A percentile compares a stretch with the other conserved stretches of the same genome.
Conservation (phyloP, 2,888 invertebrate genomes). For the Thera obeliscata region DNA sequence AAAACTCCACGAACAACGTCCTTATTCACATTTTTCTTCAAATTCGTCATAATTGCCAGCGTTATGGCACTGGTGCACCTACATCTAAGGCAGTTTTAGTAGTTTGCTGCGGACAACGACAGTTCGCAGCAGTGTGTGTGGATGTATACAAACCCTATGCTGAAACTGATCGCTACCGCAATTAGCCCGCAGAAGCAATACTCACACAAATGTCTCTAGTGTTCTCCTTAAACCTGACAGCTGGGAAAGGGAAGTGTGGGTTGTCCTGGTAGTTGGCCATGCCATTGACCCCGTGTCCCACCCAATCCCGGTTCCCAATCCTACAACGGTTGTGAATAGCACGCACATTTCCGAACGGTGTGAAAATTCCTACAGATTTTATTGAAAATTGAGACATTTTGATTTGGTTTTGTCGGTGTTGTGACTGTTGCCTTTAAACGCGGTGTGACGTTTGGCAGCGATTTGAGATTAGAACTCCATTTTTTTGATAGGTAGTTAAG, state of each 20-base stretch:
- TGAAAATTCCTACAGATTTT: constrained; percentile 42
- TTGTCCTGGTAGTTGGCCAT: constrained; percentile 84
- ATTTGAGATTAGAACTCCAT: constrained; percentile 37
- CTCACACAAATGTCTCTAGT: constrained; percentile 84
- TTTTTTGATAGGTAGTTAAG: constrained; percentile 18
- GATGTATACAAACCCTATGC: no score
- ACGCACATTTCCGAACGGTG: constrained; percentile 40
- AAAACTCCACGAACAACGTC: no score
- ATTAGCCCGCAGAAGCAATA: constrained; percentile 13
- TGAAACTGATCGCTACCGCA: no score
- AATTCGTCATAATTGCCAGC: no score
- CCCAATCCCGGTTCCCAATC: constrained; percentile 87
- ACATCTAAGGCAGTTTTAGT: no score
- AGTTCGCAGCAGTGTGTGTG: no score
- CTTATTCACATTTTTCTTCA: no score
- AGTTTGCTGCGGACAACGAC: no score
- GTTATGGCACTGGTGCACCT: no score
- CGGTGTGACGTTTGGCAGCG: constrained; percentile 32
- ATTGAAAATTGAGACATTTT: constrained; percentile 46
- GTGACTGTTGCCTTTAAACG: constrained; percentile 15
- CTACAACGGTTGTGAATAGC: constrained; percentile 60
- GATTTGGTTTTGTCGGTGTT: constrained; percentile 33
- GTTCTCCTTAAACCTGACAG: constrained; percentile 86
- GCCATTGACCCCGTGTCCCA: constrained; percentile 87
- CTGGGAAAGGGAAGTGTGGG: constrained; percentile 85